A percentile compares a stretch with the other conserved stretches of the same genome.
phyloP scores from a whole-genome alignment of 23 tunicate genomes.

The Halocynthia roretzi region DNA sequence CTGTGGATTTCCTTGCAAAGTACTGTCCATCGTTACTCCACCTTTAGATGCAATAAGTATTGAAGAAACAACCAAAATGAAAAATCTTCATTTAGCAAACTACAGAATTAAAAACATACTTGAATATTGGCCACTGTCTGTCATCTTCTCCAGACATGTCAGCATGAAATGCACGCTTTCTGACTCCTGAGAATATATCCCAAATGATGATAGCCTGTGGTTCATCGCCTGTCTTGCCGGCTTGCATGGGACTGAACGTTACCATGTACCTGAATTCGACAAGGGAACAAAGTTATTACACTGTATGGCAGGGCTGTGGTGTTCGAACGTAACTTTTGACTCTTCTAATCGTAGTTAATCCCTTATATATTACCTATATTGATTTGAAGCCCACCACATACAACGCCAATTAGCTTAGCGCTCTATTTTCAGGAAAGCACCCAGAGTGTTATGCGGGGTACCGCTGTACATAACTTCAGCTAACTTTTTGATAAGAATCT shows the following conservation, averaged over 20 bases:
- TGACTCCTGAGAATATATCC: constrained; percentile 77
- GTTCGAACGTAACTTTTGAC: not conserved
- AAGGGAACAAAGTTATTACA: not conserved
- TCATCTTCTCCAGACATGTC: constrained; percentile 83
- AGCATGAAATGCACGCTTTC: constrained; percentile 69
- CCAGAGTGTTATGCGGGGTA: no score
- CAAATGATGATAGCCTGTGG: constrained; percentile 63
- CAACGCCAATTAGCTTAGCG: no score
- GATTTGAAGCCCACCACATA: no score
- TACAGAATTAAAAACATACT: constrained; percentile 30
- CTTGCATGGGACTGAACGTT: constrained; percentile 85
- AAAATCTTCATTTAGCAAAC: not conserved
- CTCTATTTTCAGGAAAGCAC: no score
- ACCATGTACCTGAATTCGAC: constrained; percentile 62
- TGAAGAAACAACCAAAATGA: not conserved
- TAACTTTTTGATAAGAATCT: no score
- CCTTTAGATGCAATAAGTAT: constrained; percentile 24
- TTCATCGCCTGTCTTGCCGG: constrained; percentile 39
- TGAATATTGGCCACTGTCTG: constrained; percentile 90
- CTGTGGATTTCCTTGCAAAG: constrained; percentile 85
- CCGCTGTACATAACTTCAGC: no score
- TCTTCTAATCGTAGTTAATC: not conserved
- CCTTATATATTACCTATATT: not conserved
- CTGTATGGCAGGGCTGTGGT: constrained; percentile 2
- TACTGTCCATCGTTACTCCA: constrained; percentile 90